Evolutionary conservation across 2,797 vertebrate species (phyloP).

Genomic region (Cichlasoma orientale): DNA sequence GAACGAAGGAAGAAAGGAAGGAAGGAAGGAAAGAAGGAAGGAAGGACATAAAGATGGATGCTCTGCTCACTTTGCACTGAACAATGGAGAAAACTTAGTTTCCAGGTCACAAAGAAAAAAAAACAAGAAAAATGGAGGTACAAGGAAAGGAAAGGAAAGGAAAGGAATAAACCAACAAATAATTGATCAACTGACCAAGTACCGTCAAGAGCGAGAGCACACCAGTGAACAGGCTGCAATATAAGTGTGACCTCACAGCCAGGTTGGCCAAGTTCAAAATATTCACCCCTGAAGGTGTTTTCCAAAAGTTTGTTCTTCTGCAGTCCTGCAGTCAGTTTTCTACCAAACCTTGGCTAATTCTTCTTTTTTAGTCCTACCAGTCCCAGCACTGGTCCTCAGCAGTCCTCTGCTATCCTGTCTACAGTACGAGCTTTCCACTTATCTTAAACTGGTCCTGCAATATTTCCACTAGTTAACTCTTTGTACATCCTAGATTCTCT

Average conservation of each 20-base stretch:
- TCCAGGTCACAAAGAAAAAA: conserved; percentile 23
- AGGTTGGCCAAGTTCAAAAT: background rate
- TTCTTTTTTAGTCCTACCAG: background rate
- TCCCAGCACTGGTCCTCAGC: background rate
- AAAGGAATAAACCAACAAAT: background rate
- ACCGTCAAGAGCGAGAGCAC: background rate
- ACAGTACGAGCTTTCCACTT: background rate
- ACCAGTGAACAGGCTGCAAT: background rate
- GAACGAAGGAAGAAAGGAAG: background rate
- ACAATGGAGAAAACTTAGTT: background rate
- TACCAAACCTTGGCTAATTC: background rate
- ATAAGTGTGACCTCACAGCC: background rate
- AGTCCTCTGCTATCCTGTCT: background rate
- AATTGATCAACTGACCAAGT: background rate
- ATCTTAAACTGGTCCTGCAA: background rate
- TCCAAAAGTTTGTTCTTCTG: background rate
- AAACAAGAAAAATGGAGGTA: background rate
- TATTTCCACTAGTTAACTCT: background rate
- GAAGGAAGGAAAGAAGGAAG: background rate
- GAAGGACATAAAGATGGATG: background rate
- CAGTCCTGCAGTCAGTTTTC: background rate
- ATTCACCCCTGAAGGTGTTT: background rate
- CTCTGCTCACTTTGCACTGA: background rate
- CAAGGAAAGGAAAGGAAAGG: background rate
- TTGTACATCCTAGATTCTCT: background rate